Percentiles rank a stretch among this genome's conserved stretches.
These are phyloP conservation scores for Iguana delicatissima DNA, from an alignment of 2,797 vertebrate species.

Conservation along the genomic window DNA sequence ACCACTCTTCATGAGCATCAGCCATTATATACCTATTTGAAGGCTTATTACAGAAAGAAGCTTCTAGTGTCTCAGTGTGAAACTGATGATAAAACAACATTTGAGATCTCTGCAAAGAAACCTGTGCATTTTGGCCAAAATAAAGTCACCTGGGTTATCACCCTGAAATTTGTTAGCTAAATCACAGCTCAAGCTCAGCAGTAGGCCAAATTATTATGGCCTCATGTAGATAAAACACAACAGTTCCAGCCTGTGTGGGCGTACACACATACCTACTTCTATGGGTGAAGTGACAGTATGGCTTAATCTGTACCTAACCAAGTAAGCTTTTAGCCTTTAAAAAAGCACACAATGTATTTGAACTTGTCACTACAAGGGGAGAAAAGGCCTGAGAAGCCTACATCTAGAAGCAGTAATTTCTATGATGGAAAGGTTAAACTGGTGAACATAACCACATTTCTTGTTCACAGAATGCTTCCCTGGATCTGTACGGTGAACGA, in stretches of 20 bases:
- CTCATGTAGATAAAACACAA: background rate
- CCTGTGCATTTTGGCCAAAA: background rate
- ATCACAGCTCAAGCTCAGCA: background rate
- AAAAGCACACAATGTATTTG: background rate
- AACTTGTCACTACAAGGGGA: background rate
- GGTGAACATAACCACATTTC: background rate
- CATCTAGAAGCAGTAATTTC: background rate
- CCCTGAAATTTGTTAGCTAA: background rate
- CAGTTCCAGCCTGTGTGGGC: background rate
- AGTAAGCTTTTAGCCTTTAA: background rate
- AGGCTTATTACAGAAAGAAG: background rate
- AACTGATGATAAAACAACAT: background rate
- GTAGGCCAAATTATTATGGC: background rate
- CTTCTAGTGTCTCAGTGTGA: background rate
- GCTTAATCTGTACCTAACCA: background rate
- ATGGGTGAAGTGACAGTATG: background rate
- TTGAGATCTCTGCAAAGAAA: background rate
- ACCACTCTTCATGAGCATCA: background rate
- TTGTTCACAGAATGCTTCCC: background rate
- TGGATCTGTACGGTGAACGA: too few relatives aligned
- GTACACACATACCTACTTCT: background rate
- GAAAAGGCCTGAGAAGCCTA: background rate
- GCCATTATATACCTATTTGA: background rate
- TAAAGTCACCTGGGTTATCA: background rate
- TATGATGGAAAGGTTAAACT: background rate